Percentiles rank a stretch among this genome's conserved stretches.
These are phyloP conservation scores for Trichonephila inaurata DNA, from an alignment of 1,140 invertebrate genomes.

Conservation along the genomic window DNA sequence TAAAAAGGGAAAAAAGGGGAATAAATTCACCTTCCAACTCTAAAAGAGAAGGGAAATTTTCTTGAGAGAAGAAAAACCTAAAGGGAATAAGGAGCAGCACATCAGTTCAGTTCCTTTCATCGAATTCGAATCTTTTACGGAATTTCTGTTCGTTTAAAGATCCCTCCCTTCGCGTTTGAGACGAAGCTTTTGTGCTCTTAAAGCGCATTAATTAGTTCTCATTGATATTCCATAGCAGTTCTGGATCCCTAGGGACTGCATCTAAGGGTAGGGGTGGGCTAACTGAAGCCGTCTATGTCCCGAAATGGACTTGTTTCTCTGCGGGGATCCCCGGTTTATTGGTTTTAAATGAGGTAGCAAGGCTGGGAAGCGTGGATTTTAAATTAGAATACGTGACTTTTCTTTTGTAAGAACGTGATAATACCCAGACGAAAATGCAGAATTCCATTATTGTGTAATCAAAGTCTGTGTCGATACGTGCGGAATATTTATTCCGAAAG, in stretches of 20 bases:
- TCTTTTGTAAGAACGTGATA: slow-evolving; percentile 43
- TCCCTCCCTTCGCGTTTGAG: background rate
- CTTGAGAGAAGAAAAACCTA: slow-evolving; percentile 24
- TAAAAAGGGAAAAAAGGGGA: background rate
- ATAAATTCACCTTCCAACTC: background rate
- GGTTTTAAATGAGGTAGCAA: slow-evolving; percentile 59
- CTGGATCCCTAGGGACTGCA: background rate
- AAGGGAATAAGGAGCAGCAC: slow-evolving; percentile 35
- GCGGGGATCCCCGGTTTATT: slow-evolving; percentile 32
- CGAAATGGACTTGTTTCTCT: slow-evolving; percentile 26
- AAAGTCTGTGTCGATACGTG: background rate
- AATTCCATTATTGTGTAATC: slow-evolving; percentile 31
- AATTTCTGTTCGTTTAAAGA: slow-evolving; percentile 41
- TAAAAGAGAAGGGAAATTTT: slow-evolving; percentile 7
- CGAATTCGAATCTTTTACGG: slow-evolving; percentile 20
- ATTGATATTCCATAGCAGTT: slow-evolving; percentile 65
- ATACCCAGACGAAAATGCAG: slow-evolving; percentile 33
- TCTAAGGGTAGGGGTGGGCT: background rate
- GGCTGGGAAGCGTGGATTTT: slow-evolving; percentile 34
- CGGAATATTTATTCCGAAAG: slow-evolving; percentile 11
- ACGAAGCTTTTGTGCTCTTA: slow-evolving; percentile 33
- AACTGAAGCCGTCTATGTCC: background rate
- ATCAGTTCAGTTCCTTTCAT: slow-evolving; percentile 52
- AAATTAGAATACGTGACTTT: slow-evolving; percentile 57
- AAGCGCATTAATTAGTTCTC: slow-evolving; percentile 59